Conservation (phyloP, 1,140 invertebrate genomes). For the Hyphantria cunea region DNA sequence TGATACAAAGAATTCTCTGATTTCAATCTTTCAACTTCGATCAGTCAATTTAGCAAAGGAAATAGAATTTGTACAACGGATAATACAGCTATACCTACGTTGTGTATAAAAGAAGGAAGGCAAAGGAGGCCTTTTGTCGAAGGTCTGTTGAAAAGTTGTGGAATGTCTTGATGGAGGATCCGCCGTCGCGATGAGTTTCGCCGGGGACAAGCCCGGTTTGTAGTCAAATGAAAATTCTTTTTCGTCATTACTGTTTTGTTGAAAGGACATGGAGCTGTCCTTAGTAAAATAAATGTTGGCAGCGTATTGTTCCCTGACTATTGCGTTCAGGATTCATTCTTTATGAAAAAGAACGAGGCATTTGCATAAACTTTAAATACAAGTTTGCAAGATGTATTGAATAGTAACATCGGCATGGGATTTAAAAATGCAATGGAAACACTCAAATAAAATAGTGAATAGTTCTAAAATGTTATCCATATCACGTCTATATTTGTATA, state of each 20-base stretch:
- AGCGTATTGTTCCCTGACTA: conserved; percentile 17
- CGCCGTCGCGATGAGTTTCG: conserved; percentile 44
- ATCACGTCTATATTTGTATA: no score
- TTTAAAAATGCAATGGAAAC: no score
- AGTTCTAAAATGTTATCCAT: no score
- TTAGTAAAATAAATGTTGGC: conserved; percentile 25
- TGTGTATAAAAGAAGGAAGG: conserved; percentile 37
- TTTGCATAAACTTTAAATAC: no score
- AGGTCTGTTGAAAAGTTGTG: conserved; percentile 51
- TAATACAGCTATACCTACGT: conserved; percentile 21
- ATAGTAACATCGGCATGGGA: no score
- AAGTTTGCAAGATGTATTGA: no score
- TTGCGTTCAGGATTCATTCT: conserved; percentile 11
- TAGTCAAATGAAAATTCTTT: conserved; percentile 71
- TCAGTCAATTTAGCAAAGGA: conserved; percentile 25
- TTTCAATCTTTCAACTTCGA: conserved; percentile 23
- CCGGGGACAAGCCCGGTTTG: conserved; percentile 40
- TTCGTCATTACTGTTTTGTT: conserved; percentile 61
- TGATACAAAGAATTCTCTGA: conserved; percentile 17
- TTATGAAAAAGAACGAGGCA: background rate
- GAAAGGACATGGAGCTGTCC: conserved; percentile 20
- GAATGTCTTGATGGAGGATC: conserved; percentile 57
- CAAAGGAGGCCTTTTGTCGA: conserved; percentile 44
- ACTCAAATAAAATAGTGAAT: no score
- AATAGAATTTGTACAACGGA: conserved; percentile 22